phyloP scores from a whole-genome alignment of 37 sponge, comb jelly and placozoan species.

The Beroe forskalii region DNA sequence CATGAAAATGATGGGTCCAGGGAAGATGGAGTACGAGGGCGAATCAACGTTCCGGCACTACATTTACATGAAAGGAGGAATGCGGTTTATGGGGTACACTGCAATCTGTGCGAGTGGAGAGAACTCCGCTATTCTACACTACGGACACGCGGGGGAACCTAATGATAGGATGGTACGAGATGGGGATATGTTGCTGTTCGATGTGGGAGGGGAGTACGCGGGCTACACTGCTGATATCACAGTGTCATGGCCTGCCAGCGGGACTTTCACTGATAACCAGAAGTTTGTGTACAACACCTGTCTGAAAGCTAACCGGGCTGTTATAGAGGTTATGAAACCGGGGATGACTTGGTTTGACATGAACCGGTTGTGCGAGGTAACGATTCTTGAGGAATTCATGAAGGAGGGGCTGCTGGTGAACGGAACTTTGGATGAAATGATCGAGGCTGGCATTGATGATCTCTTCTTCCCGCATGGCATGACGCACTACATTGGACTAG shows the following conservation, averaged over 20 bases:
- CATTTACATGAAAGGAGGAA: slow-evolving; percentile 15
- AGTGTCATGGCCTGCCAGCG: slow-evolving; percentile 8
- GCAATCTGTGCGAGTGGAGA: slow-evolving; percentile 25
- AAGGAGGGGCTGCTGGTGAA: background rate
- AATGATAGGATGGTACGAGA: slow-evolving; percentile 16
- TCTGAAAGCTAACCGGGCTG: background rate
- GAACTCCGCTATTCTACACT: slow-evolving; percentile 5
- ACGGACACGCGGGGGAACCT: background rate
- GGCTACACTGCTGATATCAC: slow-evolving; percentile 36
- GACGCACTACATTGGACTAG: background rate
- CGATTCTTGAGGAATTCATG: background rate
- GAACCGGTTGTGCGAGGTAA: background rate
- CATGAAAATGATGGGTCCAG: slow-evolving; percentile 85
- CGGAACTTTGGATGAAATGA: slow-evolving; percentile 4
- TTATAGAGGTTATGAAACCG: background rate
- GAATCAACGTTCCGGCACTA: slow-evolving; percentile 79
- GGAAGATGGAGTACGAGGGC: slow-evolving; percentile 89
- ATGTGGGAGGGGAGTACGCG: slow-evolving; percentile 46
- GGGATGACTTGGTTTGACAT: background rate
- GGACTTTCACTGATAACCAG: slow-evolving; percentile 34
- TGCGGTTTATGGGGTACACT: background rate
- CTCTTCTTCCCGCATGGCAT: slow-evolving; percentile 37
- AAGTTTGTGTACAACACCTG: background rate
- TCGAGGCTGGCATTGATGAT: background rate
- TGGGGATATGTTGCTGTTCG: slow-evolving; percentile 45